Evolutionary conservation across 2,888 invertebrate species (phyloP).

Genomic region (Caenorhabditis macrosperma): DNA sequence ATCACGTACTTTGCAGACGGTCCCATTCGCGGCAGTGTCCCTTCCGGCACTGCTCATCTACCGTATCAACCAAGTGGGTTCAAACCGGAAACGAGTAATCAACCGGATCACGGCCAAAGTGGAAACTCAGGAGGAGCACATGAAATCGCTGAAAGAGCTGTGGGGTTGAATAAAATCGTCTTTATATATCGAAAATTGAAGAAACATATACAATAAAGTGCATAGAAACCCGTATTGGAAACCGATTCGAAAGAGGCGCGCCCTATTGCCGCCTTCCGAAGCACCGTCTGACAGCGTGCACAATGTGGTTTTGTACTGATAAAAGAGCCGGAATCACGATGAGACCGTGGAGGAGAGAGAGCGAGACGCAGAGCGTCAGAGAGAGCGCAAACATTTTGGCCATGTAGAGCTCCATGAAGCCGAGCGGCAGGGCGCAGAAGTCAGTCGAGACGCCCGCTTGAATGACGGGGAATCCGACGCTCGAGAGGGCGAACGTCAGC

Average conservation of each 20-base stretch:
- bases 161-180: slow-evolving; percentile 32
- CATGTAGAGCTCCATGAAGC: slow-evolving; percentile 70
- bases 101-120: slow-evolving; percentile 48
- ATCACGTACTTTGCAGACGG: slow-evolving; percentile 39
- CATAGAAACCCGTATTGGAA: slow-evolving; percentile 48
- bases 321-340: slow-evolving; percentile 66
- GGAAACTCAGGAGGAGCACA: slow-evolving; percentile 58
- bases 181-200: not conserved
- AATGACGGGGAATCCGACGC: slow-evolving; percentile 72
- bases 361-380: slow-evolving; percentile 65
- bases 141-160: slow-evolving; percentile 51
- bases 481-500: slow-evolving; percentile 50
- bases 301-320: slow-evolving; percentile 48
- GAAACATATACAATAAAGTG: slow-evolving; percentile 35
- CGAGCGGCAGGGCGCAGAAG: slow-evolving; percentile 68
- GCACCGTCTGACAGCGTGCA: slow-evolving; percentile 26
- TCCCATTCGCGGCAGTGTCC: slow-evolving; percentile 55
- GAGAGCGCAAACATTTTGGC: slow-evolving; percentile 62
- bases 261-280: slow-evolving; percentile 16
- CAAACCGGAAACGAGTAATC: slow-evolving; percentile 51
- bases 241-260: no score
- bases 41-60: slow-evolving; percentile 49
- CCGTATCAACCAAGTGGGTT: slow-evolving; percentile 52
- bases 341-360: slow-evolving; percentile 69
- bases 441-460: slow-evolving; percentile 71